Evolutionary conservation across 2,888 invertebrate species (phyloP).

Genomic region (Zygaena filipendulae): DNA sequence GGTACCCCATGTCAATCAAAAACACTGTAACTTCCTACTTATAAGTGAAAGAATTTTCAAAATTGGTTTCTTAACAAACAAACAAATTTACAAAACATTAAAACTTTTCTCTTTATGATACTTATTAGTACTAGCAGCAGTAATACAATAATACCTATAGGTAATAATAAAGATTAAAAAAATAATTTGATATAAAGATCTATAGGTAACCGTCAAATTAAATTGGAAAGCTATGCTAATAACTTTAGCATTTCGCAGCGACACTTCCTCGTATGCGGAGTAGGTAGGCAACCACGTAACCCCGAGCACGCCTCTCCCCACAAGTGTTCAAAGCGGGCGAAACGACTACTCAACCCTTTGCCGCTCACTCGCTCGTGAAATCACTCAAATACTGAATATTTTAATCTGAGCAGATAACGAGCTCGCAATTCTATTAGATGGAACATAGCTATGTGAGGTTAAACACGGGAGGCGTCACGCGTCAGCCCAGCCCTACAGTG

Average conservation of each 20-base stretch:
- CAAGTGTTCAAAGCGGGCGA: constrained; percentile 64
- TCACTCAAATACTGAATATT: constrained; percentile 70
- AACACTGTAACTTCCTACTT: too few species aligned
- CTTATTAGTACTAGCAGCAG: too few species aligned
- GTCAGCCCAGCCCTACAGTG: constrained; percentile 30
- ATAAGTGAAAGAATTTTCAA: too few species aligned
- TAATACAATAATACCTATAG: too few species aligned
- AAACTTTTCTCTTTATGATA: too few species aligned
- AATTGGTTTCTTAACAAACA: too few species aligned
- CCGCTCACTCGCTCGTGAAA: constrained; percentile 67
- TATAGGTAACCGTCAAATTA: too few species aligned
- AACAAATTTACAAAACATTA: too few species aligned
- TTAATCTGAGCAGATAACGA: constrained; percentile 70
- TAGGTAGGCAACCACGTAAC: constrained; percentile 35
- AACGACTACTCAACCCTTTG: constrained; percentile 68
- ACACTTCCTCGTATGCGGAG: constrained; percentile 45
- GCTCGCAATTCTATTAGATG: constrained; percentile 68
- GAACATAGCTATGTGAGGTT: constrained; percentile 61
- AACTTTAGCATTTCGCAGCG: constrained; percentile 27
- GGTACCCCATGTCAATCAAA: too few species aligned
- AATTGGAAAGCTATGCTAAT: constrained; percentile 22
- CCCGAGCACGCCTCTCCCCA: constrained; percentile 41
- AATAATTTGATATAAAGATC: too few species aligned
- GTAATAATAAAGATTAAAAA: too few species aligned
- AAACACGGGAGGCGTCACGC: constrained; percentile 34